These are phyloP conservation scores for Alaudala cheleensis DNA, from an alignment of 2,113 vertebrate genomes.

Conservation along the genomic window DNA sequence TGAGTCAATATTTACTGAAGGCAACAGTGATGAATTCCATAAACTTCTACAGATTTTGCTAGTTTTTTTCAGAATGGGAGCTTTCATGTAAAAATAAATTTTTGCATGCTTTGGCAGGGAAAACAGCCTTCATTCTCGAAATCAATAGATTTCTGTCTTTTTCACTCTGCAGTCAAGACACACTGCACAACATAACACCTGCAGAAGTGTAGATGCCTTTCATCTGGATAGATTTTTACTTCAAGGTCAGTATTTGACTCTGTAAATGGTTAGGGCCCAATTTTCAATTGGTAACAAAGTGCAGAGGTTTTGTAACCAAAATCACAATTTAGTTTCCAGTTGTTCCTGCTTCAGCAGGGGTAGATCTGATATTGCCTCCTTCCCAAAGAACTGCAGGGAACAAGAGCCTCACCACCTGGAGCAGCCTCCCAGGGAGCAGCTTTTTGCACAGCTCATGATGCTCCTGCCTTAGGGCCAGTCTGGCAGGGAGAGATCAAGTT, in stretches of 20 bases:
- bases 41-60: background rate
- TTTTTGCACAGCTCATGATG: background rate
- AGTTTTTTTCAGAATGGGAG: background rate
- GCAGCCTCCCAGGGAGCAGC: background rate
- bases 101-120: background rate
- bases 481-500: fast-evolving
- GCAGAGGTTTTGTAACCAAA: background rate
- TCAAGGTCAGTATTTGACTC: background rate
- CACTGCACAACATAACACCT: background rate
- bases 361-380: background rate
- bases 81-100: background rate
- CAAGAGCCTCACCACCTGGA: background rate
- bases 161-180: background rate
- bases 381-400: background rate
- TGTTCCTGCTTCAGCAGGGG: background rate
- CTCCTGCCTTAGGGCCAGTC: background rate
- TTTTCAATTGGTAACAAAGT: background rate
- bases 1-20: background rate
- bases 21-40: background rate
- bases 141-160: background rate
- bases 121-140: background rate
- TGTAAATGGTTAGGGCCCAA: background rate
- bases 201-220: background rate
- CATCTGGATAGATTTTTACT: background rate
- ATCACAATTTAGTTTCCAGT: background rate